Evolutionary conservation across 2,888 invertebrate species (phyloP), one percentile per base, ranked within the genome.

Genomic region (Chelonus formosanus): DNA sequence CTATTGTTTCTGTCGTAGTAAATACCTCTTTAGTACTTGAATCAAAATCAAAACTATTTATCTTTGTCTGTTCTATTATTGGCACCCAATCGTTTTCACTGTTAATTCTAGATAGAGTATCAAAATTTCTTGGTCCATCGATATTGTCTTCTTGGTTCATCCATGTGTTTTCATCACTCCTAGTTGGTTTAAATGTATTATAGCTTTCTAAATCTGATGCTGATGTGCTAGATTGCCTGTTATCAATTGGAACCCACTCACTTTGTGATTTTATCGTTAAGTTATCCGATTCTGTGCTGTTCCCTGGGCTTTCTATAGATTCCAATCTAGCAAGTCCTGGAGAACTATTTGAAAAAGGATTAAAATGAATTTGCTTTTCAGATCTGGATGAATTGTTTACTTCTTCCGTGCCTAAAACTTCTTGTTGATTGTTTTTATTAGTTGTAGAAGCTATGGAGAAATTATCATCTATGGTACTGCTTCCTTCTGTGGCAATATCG

Each of bases 61-160:
- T 53, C 5, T 43, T 62, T 32, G 44, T 36, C 6, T 56, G 20
- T 45, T 70, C 54, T 7, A 72, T 67, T 3, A 78, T 67, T 1
- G 81, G 80, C 0, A 79, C 71, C 83, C 83, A 83, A 35, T 80
- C 78, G 56, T 75, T 69, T 43, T 78, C 76, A 0, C n/a, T 7
- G 35, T 45, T 43, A 8, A 32, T 20, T 50, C 40, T 4, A 40
- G 6, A 4, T 4, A 40, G 6, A 40, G 5, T 6, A 40, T 40
- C 40, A 40, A 40, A 5, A 40, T 40, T 40, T 40, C 6, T 40
- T 40, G 40, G 4, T 40, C 40, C 3, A 40, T 40, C 40, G 40
- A 40, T 40, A 40, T 40, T 40, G 4, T 40, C 40, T 5, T 40
- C 40, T 5, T 5, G 40, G 6, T 50, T 32, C 5, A 20, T 5